A percentile compares a stretch with the other conserved stretches of the same genome.
phyloP scores from a whole-genome alignment of 2,113 vertebrate species.

The Centrocercus urophasianus region DNA sequence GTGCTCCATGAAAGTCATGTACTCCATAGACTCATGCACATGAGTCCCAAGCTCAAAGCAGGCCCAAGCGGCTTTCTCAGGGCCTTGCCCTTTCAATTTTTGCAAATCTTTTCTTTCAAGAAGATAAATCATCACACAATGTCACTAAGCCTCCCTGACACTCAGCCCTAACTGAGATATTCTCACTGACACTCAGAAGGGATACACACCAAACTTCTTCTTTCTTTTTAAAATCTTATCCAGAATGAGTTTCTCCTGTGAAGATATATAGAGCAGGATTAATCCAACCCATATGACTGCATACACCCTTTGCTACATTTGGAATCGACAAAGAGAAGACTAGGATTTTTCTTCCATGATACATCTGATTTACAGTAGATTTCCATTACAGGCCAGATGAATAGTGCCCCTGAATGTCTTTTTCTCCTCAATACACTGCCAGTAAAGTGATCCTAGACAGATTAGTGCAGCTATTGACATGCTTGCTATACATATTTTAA shows the following conservation, averaged over 20 bases:
- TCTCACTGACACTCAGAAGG: background rate
- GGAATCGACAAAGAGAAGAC: slow-evolving; percentile 22
- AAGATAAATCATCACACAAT: background rate
- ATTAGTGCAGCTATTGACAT: background rate
- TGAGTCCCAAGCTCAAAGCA: fast-evolving
- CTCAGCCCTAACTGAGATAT: background rate
- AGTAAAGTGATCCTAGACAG: background rate
- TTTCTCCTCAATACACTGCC: background rate
- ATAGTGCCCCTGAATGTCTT: background rate
- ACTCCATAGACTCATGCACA: background rate
- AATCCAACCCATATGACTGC: background rate
- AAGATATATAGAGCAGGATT: background rate
- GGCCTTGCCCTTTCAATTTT: background rate
- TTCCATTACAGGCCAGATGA: slow-evolving; percentile 12
- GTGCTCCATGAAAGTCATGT: background rate
- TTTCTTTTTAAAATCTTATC: background rate
- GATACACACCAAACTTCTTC: background rate
- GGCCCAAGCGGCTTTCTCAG: background rate
- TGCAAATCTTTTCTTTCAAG: background rate
- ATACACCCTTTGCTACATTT: background rate
- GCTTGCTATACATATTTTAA: background rate
- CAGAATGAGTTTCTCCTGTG: background rate
- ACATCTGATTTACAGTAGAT: background rate
- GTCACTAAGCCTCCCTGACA: background rate
- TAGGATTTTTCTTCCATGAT: background rate